Conservation (phyloP, 2,113 vertebrate species). For the Mohoua ochrocephala region DNA sequence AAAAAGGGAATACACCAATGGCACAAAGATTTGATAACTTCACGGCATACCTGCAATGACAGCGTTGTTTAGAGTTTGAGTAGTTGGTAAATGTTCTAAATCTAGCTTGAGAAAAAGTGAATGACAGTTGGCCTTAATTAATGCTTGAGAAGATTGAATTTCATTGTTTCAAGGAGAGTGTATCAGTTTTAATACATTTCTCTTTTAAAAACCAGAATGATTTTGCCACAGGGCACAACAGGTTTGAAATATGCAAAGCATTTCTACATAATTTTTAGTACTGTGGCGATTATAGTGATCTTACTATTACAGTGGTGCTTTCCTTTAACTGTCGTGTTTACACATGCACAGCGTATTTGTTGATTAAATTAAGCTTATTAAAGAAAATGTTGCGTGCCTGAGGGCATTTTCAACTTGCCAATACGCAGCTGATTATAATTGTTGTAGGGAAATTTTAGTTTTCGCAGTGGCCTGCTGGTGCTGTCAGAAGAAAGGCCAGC, state of each 20-base stretch:
- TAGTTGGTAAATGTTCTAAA: not conserved
- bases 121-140: not conserved
- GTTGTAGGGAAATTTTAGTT: not conserved
- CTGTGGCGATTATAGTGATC: not conserved
- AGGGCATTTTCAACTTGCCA: not conserved
- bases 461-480: not conserved
- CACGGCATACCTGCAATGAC: not conserved
- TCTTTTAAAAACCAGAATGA: not conserved
- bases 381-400: not conserved
- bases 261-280: not conserved
- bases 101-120: not conserved
- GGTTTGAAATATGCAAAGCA: not conserved
- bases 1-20: not conserved
- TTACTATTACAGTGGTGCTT: not conserved
- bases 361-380: not conserved
- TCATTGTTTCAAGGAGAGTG: not conserved
- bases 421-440: not conserved
- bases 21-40: not conserved
- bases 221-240: not conserved
- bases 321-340: not conserved
- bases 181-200: not conserved
- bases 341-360: not conserved
- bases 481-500: not conserved
- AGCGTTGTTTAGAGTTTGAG: not conserved
- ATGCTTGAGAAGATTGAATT: not conserved